A percentile compares a stretch with the other conserved stretches of the same genome.
phyloP scores from a whole-genome alignment of 2,888 invertebrate species.

The Drosophila testacea region DNA sequence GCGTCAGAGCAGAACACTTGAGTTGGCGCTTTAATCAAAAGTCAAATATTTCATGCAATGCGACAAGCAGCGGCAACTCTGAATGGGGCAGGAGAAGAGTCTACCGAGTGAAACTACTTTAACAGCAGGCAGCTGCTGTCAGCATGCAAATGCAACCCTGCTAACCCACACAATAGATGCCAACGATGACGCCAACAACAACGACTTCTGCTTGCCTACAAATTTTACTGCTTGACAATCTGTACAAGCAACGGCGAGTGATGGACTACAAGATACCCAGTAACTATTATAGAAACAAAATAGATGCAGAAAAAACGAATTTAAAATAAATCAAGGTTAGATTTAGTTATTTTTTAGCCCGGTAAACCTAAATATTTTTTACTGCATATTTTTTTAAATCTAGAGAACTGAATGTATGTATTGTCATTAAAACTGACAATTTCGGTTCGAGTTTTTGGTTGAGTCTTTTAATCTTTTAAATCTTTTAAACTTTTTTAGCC shows the following conservation, averaged over 20 bases:
- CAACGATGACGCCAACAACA: constrained; percentile 38
- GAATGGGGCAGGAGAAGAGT: neutral
- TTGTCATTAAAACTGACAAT: too few species aligned
- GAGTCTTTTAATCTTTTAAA: too few species aligned
- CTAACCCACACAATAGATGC: constrained; percentile 65
- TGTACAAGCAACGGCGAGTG: neutral
- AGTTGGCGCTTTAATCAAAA: constrained; percentile 81
- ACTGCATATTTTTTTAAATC: too few species aligned
- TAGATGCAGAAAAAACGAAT: neutral
- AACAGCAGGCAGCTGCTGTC: constrained; percentile 77
- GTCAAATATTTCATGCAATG: constrained; percentile 80
- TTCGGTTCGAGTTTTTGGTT: too few species aligned
- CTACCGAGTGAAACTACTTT: constrained; percentile 46
- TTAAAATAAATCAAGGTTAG: too few species aligned
- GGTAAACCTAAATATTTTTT: too few species aligned
- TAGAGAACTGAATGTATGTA: too few species aligned
- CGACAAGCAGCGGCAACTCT: constrained; percentile 43
- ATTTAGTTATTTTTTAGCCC: too few species aligned
- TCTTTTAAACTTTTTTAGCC: too few species aligned
- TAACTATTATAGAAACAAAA: neutral
- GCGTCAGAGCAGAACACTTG: constrained; percentile 71
- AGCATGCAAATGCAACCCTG: constrained; percentile 73
- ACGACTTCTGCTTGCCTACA: constrained; percentile 42
- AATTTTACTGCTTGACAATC: constrained; percentile 32
- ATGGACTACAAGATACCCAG: constrained; percentile 1